Evolutionary conservation across 2,888 invertebrate genomes (phyloP).

Genomic region (Drosophila ezoana): DNA sequence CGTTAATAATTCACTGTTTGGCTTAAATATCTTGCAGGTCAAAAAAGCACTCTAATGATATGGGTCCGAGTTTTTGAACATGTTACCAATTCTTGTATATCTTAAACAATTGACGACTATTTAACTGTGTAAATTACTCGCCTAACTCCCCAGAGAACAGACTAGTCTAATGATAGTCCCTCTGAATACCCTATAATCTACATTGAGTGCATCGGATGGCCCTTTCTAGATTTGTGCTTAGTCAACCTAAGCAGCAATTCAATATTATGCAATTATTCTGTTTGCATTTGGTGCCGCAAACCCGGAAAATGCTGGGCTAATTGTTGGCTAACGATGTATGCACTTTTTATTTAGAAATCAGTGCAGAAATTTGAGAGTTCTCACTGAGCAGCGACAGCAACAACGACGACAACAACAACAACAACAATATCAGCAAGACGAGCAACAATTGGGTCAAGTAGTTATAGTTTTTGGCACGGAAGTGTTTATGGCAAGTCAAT

Average conservation of each 20-base stretch:
- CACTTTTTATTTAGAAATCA: constrained; percentile 61
- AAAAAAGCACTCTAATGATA: no score
- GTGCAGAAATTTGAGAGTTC: constrained; percentile 62
- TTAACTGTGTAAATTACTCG: no score
- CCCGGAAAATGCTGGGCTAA: constrained; percentile 65
- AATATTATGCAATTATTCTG: constrained; percentile 44
- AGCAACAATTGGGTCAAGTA: constrained; percentile 49
- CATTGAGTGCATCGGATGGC: constrained; percentile 4
- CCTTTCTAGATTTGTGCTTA: constrained; percentile 17
- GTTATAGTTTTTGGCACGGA: constrained; percentile 41
- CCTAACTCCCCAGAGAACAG: no score
- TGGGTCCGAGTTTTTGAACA: no score
- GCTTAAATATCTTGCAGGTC: no score
- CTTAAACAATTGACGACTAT: no score
- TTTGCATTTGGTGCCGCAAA: constrained; percentile 29
- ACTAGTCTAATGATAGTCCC: no score
- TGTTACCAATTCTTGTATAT: no score
- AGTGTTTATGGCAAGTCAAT: constrained; percentile 43
- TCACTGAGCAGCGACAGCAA: constrained; percentile 5
- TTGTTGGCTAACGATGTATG: constrained; percentile 43
- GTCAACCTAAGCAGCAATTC: constrained; percentile 47
- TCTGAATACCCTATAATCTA: neutral
- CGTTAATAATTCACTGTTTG: no score
- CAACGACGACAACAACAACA: neutral
- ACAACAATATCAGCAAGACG: constrained; percentile 8